Conservation (phyloP, 2,797 vertebrate genomes). For the Hydrolagus colliei region DNA sequence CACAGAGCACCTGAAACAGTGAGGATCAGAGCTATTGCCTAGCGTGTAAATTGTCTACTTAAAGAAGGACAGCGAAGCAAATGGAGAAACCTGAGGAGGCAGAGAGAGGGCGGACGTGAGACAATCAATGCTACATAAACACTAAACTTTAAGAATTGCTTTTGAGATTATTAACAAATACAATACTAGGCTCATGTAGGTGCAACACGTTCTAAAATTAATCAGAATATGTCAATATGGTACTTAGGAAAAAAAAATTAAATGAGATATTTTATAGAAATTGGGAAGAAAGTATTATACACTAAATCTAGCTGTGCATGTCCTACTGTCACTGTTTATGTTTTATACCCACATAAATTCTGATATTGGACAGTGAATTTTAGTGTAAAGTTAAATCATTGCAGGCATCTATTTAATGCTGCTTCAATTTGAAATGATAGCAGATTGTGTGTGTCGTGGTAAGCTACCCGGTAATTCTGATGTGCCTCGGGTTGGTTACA, state of each 20-base stretch:
- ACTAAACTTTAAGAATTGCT: too few relatives aligned
- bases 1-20: too few relatives aligned
- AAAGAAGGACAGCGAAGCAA: background rate
- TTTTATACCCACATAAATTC: slow-evolving; percentile 6
- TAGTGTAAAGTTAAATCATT: background rate
- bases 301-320: background rate
- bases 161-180: too few relatives aligned
- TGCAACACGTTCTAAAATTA: background rate
- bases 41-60: background rate
- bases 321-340: background rate
- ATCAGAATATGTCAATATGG: background rate
- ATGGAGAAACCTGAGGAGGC: background rate
- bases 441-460: background rate
- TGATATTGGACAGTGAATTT: background rate
- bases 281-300: background rate
- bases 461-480: background rate
- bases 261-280: background rate
- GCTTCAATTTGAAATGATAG: background rate
- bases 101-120: too few relatives aligned
- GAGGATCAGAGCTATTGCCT: background rate
- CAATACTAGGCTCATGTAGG: too few relatives aligned
- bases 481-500: background rate
- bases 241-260: background rate
- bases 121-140: too few relatives aligned
- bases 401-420: background rate